A percentile compares a stretch with the other conserved stretches of the same genome.
phyloP scores from a whole-genome alignment of 1,140 invertebrate genomes.

The Neodiprion fabricii region DNA sequence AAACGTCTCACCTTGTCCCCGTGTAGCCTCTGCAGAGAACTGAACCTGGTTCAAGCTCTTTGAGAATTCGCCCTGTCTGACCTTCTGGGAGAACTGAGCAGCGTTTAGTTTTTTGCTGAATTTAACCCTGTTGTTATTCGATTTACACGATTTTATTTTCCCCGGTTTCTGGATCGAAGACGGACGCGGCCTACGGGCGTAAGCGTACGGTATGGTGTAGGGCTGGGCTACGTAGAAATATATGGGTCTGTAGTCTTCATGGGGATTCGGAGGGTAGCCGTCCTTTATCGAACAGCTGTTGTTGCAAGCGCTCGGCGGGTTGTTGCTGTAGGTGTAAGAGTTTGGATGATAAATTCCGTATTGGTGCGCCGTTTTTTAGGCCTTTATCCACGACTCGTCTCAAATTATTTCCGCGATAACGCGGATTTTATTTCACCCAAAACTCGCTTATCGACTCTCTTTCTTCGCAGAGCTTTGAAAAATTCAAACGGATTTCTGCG shows the following conservation, averaged over 20 bases:
- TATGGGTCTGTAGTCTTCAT: slow-evolving; percentile 56
- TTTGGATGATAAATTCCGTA: slow-evolving; percentile 52
- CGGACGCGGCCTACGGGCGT: slow-evolving; percentile 51
- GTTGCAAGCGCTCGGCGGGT: slow-evolving; percentile 48
- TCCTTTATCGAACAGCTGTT: slow-evolving; percentile 28
- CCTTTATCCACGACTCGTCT: slow-evolving; percentile 25
- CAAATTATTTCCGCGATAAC: no score
- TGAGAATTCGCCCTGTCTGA: slow-evolving; percentile 56
- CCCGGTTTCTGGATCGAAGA: slow-evolving; percentile 43
- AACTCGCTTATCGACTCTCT: no score
- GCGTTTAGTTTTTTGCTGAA: slow-evolving; percentile 53
- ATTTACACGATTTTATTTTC: slow-evolving; percentile 27
- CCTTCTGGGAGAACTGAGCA: slow-evolving; percentile 55
- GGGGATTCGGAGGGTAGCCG: slow-evolving; percentile 37
- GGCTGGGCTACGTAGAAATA: slow-evolving; percentile 59
- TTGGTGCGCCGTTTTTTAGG: slow-evolving; percentile 57
- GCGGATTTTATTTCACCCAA: no score
- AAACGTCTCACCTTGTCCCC: slow-evolving; percentile 45
- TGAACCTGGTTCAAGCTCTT: slow-evolving; percentile 55
- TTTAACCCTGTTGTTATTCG: slow-evolving; percentile 49
- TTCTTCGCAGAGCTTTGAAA: no score
- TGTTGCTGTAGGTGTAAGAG: slow-evolving; percentile 55
- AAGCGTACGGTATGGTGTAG: slow-evolving; percentile 57
- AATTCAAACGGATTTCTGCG: no score
- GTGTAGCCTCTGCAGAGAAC: slow-evolving; percentile 42